Evolutionary conservation across 1,140 invertebrate genomes (phyloP).

Genomic region (Orius insidiosus): DNA sequence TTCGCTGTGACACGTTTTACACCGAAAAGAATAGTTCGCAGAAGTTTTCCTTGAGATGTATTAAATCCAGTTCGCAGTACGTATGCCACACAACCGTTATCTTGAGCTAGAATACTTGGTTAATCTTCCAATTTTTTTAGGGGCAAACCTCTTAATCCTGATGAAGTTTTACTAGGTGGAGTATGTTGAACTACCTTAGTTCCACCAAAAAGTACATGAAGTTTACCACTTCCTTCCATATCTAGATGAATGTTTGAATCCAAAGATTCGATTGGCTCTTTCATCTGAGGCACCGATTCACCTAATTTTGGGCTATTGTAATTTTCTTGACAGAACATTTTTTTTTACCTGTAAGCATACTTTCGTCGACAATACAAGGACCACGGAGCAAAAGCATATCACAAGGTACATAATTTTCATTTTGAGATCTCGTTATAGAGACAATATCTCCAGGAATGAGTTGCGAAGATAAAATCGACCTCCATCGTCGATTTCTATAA

Average conservation of each 20-base stretch:
- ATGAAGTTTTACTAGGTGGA: constrained; percentile 58
- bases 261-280: constrained; percentile 78
- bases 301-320: too few relatives aligned
- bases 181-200: constrained; percentile 95
- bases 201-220: constrained; percentile 90
- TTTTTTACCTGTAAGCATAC: constrained; percentile 80
- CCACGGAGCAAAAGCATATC: constrained; percentile 88
- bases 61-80: constrained; percentile 95
- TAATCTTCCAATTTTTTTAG: too few relatives aligned
- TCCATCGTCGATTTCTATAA: constrained; percentile 87
- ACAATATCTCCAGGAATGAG: constrained; percentile 93
- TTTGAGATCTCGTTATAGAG: constrained; percentile 72
- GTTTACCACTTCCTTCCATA: constrained; percentile 73
- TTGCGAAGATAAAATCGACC: constrained; percentile 67
- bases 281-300: constrained; percentile 99
- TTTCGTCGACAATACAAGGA: constrained; percentile 92
- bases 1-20: constrained; percentile 99
- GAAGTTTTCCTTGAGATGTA: constrained; percentile 90
- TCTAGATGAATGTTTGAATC: constrained; percentile 52
- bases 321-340: too few relatives aligned
- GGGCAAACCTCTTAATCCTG: constrained; percentile 37
- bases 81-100: constrained; percentile 95
- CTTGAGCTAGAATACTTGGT: constrained; percentile 67
- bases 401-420: constrained; percentile 89
- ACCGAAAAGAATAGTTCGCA: constrained; percentile 95